A percentile compares a stretch with the other conserved stretches of the same genome.
Conservation (phyloP, 2,888 invertebrate genomes). For the Caenorhabditis sinica region DNA sequence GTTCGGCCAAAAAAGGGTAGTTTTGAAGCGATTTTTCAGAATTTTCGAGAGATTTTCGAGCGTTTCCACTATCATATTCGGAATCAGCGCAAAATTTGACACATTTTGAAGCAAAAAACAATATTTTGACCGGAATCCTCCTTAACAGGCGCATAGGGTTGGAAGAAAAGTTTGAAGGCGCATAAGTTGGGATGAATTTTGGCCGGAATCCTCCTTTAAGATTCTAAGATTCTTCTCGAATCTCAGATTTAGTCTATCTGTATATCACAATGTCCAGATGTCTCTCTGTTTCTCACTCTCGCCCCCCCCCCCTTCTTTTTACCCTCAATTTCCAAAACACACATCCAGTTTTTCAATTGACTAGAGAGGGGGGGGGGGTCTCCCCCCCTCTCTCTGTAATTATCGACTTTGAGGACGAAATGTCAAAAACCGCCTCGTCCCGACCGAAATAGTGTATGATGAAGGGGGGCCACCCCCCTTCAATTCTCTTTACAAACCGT, state of each 20-base stretch:
- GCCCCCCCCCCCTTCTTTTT: conserved; percentile 8
- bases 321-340: conserved; percentile 14
- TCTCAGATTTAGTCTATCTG: background rate
- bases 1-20: no score
- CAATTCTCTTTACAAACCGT: conserved; percentile 50
- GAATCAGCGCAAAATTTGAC: no score
- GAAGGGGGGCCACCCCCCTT: background rate
- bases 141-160: no score
- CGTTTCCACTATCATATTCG: no score
- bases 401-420: conserved; percentile 59
- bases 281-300: background rate
- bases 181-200: no score
- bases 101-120: no score
- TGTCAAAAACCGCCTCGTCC: conserved; percentile 22
- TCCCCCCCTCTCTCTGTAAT: conserved; percentile 55
- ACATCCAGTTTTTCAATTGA: conserved; percentile 31
- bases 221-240: background rate
- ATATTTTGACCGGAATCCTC: no score
- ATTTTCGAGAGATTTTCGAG: no score
- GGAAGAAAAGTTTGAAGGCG: no score
- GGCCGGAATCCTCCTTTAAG: no score
- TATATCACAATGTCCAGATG: background rate
- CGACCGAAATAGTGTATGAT: conserved; percentile 32
- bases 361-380: background rate
- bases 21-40: no score